phyloP scores from a whole-genome alignment of 2,888 invertebrate species.

The Cheilosia pagana region DNA sequence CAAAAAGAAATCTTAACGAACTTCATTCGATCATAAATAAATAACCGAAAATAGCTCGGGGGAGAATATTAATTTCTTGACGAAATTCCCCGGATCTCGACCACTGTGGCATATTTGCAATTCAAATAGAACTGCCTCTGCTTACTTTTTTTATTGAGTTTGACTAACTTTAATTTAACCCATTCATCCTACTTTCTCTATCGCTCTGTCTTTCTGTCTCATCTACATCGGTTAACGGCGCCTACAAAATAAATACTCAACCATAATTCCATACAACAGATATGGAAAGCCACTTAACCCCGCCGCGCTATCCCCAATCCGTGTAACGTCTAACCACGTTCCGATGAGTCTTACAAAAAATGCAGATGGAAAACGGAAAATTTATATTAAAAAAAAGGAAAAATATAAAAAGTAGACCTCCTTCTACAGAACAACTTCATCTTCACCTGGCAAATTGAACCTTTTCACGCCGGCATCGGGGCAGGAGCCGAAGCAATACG shows the following conservation, averaged over 20 bases:
- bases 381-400: constrained; percentile 28
- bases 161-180: constrained; percentile 39
- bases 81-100: background rate
- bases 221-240: background rate
- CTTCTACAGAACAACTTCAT: constrained; percentile 38
- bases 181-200: background rate
- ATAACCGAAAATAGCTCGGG: background rate
- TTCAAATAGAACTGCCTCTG: background rate
- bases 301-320: background rate
- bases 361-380: constrained; percentile 44
- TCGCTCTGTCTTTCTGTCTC: background rate
- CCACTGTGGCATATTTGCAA: background rate
- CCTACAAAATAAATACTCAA: constrained; percentile 39
- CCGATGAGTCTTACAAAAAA: constrained; percentile 4
- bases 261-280: constrained; percentile 51
- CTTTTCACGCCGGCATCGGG: constrained; percentile 33
- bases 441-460: constrained; percentile 56
- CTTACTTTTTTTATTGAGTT: constrained; percentile 38
- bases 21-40: too few species aligned
- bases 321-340: background rate
- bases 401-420: constrained; percentile 3
- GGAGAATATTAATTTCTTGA: background rate
- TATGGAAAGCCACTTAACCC: constrained; percentile 50
- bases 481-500: background rate
- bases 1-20: too few species aligned